Evolutionary conservation across 35 echinoderm and acorn worm species (phyloP).

Genomic region (Holothuria glaberrima): DNA sequence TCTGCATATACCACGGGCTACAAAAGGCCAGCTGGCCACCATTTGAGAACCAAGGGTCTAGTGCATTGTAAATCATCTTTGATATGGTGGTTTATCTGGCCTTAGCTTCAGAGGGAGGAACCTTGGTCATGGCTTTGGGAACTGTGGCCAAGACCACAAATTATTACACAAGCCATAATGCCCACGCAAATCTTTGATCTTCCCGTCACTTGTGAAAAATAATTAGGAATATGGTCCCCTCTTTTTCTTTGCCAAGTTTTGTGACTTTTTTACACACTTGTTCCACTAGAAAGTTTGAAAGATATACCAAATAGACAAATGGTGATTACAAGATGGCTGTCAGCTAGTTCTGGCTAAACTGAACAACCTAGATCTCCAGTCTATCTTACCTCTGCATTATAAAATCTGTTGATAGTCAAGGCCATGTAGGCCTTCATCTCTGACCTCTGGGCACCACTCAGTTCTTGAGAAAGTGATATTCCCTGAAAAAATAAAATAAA

Average conservation of each 20-base stretch:
- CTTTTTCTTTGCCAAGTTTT: too few species aligned
- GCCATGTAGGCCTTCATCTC: constrained; percentile 97
- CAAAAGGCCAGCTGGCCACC: too few species aligned
- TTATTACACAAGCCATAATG: background rate
- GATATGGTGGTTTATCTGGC: too few species aligned
- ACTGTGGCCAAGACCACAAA: background rate
- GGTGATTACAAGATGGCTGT: background rate
- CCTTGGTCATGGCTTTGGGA: too few species aligned
- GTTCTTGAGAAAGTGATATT: constrained; percentile 77
- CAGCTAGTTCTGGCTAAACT: background rate
- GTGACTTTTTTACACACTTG: too few species aligned
- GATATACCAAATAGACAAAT: too few species aligned
- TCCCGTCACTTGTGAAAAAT: background rate
- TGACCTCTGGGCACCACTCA: constrained; percentile 80
- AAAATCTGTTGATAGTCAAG: constrained; percentile 84
- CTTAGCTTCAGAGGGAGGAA: too few species aligned
- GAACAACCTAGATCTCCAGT: background rate
- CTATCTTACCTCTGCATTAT: constrained; percentile 82
- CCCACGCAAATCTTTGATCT: background rate
- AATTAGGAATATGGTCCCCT: background rate
- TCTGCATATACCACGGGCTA: too few species aligned
- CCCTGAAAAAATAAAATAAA: constrained; percentile 61
- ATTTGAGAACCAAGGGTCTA: too few species aligned
- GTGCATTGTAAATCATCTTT: too few species aligned
- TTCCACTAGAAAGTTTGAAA: too few species aligned